Evolutionary conservation across 2,113 vertebrate genomes (phyloP).

Genomic region (Paedocypris sp.): DNA sequence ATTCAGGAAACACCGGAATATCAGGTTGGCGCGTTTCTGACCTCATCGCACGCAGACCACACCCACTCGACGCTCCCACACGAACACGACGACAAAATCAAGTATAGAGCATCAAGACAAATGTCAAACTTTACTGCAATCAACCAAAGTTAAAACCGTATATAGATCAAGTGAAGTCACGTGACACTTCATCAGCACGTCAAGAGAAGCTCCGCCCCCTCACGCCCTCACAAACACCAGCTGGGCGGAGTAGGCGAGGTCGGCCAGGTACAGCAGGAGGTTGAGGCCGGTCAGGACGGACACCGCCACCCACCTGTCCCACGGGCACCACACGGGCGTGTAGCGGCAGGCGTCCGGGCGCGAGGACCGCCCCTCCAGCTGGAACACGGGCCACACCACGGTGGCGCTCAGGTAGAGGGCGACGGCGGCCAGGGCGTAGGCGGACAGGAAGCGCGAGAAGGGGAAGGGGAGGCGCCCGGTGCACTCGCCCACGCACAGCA

Average conservation of each 20-base stretch:
- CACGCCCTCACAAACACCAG: slow-evolving; percentile 21
- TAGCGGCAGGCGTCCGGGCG: rapidly evolving
- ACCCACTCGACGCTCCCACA: too few relatives aligned
- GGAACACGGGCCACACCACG: slow-evolving; percentile 65
- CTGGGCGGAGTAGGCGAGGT: slow-evolving; percentile 27
- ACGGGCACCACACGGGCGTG: rapidly evolving
- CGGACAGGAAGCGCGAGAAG: slow-evolving; percentile 60
- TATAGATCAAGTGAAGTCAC: too few relatives aligned
- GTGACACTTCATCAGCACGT: not conserved
- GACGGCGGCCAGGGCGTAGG: slow-evolving; percentile 57
- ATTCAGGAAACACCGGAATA: too few relatives aligned
- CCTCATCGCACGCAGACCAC: too few relatives aligned
- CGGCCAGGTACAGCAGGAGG: slow-evolving; percentile 29
- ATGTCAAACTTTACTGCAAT: too few relatives aligned
- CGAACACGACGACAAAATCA: too few relatives aligned
- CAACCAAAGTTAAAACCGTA: not conserved
- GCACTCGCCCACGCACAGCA: slow-evolving; percentile 60
- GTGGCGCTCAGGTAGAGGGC: slow-evolving; percentile 55
- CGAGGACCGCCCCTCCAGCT: slow-evolving; percentile 41
- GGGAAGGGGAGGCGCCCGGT: slow-evolving; percentile 56
- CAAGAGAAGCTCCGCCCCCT: not conserved
- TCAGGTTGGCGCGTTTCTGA: too few relatives aligned
- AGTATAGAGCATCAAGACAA: too few relatives aligned
- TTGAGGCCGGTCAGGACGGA: slow-evolving; percentile 30
- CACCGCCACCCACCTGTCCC: slow-evolving; percentile 20